Base-by-base conservation (phyloP, 2,113 vertebrate species). In the Falco punctatus region DNA sequence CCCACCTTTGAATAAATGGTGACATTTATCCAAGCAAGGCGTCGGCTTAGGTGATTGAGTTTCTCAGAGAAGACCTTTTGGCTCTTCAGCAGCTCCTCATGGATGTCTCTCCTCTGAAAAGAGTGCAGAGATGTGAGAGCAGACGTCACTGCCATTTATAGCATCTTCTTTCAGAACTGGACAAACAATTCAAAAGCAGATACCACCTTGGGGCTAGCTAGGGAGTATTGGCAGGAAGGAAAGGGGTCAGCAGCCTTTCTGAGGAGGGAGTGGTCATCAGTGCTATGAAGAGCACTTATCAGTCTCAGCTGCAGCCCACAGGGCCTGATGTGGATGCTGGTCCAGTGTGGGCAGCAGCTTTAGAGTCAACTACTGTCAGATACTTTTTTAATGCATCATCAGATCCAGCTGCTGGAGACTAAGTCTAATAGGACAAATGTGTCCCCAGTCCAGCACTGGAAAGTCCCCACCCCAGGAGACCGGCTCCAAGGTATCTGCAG, bases 1-100 rank as follows among this genome's bases (percentile, higher is more conserved):
- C 95, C 82, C 97, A 99, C 99, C 99, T 99, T 99, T 93, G 99
- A 99, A 98, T 99, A 99, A 94, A 99, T 99, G n/a, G 99, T 99
- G 96, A 99, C 99, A 4, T 99, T 99, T 97, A 99, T 99, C 99
- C 99, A 99, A 78, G 99, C 99, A 23, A 99, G 98, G 46, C 99
- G 98, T 32, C 99, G 98, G 95, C 99, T 99, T 65, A 99, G 98
- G 96, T 99, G 99, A 97, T 99, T 99, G 79, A 99, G 98, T 96
- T 99, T 99, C 97, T 99, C 99, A 0, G 99, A 98, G 96, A 99
- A 99, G 62, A 99, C 99, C 95, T 99, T 99, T 94, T 99, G 99
- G 96, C 99, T 99, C 95, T 99, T 99, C 92, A 98, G 96, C 64
- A 99, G 96, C 86, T 99, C 99, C 12, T 99, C 98, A 15, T 99